Conservation (phyloP, 2,888 invertebrate genomes). For the Agrochola litura region DNA sequence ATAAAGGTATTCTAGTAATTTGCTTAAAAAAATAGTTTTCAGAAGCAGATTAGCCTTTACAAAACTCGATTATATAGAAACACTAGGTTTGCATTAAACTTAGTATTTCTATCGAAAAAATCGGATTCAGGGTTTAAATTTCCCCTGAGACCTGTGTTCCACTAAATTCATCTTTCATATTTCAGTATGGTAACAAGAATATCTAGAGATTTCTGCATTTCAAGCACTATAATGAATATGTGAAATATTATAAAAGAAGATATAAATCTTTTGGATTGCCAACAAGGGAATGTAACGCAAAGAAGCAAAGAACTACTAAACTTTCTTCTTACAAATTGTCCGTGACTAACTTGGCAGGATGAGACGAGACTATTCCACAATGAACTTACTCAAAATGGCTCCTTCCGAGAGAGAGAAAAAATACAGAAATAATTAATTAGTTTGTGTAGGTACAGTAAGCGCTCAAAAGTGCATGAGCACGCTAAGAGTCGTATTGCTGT, state of each 20-base stretch:
- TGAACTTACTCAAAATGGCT: no score
- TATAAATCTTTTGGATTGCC: constrained; percentile 3
- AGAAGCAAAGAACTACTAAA: background rate
- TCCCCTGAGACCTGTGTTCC: constrained; percentile 43
- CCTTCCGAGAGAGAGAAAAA: background rate
- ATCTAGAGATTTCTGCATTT: constrained; percentile 29
- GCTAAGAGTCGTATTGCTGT: no score
- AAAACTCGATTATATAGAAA: constrained; percentile 29
- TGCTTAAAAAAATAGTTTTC: background rate
- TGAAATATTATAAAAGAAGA: constrained; percentile 22
- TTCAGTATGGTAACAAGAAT: constrained; percentile 45
- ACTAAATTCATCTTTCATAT: constrained; percentile 43
- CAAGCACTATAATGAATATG: constrained; percentile 16
- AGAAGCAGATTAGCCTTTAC: background rate
- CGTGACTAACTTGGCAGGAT: background rate
- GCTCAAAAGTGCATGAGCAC: no score
- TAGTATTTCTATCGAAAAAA: constrained; percentile 41
- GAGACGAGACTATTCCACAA: background rate
- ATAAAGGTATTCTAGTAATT: background rate
- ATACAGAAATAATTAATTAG: background rate
- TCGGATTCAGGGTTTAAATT: constrained; percentile 38
- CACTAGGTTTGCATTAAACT: no score
- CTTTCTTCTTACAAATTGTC: background rate
- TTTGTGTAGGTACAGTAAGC: no score
- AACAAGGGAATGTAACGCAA: constrained; percentile 6